phyloP scores from a whole-genome alignment of 1,140 invertebrate genomes.

The Drosophila ercepeae region DNA sequence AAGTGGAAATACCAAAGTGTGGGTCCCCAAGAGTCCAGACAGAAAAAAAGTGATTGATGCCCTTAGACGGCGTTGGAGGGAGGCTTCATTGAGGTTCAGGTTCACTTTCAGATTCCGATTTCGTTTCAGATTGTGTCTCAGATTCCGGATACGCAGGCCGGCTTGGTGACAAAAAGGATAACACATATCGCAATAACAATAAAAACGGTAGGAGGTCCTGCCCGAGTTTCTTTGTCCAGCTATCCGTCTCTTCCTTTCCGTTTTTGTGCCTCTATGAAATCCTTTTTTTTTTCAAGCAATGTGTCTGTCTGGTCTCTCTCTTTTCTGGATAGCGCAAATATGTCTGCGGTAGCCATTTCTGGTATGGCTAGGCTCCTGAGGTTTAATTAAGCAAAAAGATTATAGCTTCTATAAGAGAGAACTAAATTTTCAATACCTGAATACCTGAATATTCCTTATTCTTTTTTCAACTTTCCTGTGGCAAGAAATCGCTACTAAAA shows the following conservation, averaged over 20 bases:
- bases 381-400: neutral
- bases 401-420: neutral
- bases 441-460: neutral
- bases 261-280: conserved; percentile 32
- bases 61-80: conserved; percentile 5
- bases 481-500: conserved; percentile 10
- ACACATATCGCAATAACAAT: conserved; percentile 53
- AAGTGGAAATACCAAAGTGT: conserved; percentile 65
- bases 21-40: conserved; percentile 14
- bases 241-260: conserved; percentile 14
- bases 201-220: conserved; percentile 33
- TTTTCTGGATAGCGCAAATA: conserved; percentile 59
- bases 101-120: conserved; percentile 27
- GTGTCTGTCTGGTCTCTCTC: conserved; percentile 28
- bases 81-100: neutral
- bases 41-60: conserved; percentile 49
- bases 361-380: conserved; percentile 1
- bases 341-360: conserved; percentile 57
- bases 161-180: conserved; percentile 31
- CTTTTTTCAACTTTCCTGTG: conserved; percentile 5
- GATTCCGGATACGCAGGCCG: conserved; percentile 17
- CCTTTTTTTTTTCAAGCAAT: conserved; percentile 14
- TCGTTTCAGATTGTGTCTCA: conserved; percentile 54
- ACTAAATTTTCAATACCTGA: no score
- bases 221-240: conserved; percentile 18